Evolutionary conservation across 1,140 invertebrate genomes (phyloP), one percentile per base, ranked within the genome.

Genomic region (Callitettix versicolor): DNA sequence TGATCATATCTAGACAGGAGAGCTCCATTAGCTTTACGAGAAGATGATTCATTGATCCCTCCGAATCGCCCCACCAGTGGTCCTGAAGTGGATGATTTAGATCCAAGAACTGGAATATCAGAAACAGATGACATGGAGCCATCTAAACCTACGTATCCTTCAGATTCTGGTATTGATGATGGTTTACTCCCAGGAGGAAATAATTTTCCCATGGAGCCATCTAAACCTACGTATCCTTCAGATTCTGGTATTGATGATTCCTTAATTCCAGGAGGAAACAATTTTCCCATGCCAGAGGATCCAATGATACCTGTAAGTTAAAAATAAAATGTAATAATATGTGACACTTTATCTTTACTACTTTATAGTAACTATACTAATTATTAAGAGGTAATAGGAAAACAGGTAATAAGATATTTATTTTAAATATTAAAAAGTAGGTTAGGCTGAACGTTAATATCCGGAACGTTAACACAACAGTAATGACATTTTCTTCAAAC

Each of bases 231-330:
- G 12, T 26, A 49, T 4, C 42, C 42, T 12, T 4, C 3, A 44
- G 68, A 68, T 57, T 63, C 66, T 36, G 73, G 76, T 12, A 69
- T 77, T 4, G 77, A 79, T 43, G 76, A 79, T 67, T 76, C 75
- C 9, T 67, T 79, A 34, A 63, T 75, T 7, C 51, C 60, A 14
- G 57, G 54, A 62, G 63, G 52, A 14, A 64, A 62, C 48, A 59
- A 60, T 53, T 63, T 64, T 6, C 55, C 54, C 9, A 69, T 71
- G 42, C 66, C 68, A 11, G 52, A 62, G 53, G 58, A 18, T 12
- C 26, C n/a, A 11, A 22, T 36, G 52, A 30, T 49, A 42, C 52
- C 44, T 20, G 1, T 11, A 15, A 17, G 15, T 53, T n/a, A n/a
- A n/a, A n/a, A n/a, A n/a, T n/a, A n/a, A n/a, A n/a, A n/a, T n/a